Conservation (phyloP, 2,113 vertebrate genomes). For the Neogale vison region DNA sequence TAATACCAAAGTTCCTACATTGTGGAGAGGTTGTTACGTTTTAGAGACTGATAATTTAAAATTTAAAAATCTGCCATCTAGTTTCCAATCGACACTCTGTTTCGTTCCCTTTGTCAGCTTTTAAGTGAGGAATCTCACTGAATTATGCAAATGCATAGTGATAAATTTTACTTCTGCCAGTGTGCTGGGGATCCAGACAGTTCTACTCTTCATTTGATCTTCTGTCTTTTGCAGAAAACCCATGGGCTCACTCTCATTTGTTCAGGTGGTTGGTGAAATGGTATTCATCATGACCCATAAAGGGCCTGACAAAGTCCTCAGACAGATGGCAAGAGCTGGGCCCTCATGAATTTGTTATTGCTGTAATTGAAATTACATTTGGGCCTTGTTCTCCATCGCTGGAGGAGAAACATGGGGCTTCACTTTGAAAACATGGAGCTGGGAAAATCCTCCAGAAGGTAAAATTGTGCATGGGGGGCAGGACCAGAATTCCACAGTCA, state of each 20-base stretch:
- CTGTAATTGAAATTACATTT: conserved; percentile 79
- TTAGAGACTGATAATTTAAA: conserved; percentile 17
- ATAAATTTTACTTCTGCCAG: conserved; percentile 62
- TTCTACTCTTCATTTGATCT: conserved; percentile 67
- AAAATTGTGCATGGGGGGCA: not conserved
- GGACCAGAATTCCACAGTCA: conserved; percentile 63
- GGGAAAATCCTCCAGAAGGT: conserved; percentile 68
- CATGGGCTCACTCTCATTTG: conserved; percentile 58
- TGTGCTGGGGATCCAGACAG: conserved; percentile 67
- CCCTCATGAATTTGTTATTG: conserved; percentile 80
- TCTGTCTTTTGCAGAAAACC: conserved; percentile 67
- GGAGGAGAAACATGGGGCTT: conserved; percentile 13
- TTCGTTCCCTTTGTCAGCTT: conserved; percentile 1
- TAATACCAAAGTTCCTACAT: not conserved
- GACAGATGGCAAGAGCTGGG: conserved; percentile 81
- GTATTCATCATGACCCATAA: conserved; percentile 51
- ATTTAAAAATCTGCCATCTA: not conserved
- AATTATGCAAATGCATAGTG: conserved; percentile 76
- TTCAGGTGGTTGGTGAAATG: conserved; percentile 62
- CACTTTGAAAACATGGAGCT: conserved; percentile 48
- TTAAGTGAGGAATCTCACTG: conserved; percentile 71
- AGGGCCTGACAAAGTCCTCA: conserved; percentile 31
- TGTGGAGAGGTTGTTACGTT: not conserved
- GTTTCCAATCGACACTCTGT: conserved; percentile 1
- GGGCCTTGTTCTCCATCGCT: conserved; percentile 61